A percentile compares a stretch with the other conserved stretches of the same genome.
Evolutionary conservation across 2,113 vertebrate species (phyloP).

Genomic region (Esox niger): DNA sequence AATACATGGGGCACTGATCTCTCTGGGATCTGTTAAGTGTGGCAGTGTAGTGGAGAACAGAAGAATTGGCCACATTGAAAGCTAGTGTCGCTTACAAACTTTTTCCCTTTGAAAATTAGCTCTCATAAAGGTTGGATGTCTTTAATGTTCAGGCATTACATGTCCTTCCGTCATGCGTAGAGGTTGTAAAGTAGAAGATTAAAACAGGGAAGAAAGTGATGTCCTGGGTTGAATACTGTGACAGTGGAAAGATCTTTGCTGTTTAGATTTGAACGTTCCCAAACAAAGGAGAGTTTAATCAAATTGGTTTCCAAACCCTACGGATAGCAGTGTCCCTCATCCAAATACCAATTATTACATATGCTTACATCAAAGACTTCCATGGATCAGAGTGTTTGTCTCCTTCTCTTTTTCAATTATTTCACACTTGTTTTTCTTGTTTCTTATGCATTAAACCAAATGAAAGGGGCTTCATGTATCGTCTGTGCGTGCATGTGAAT

Average conservation of each 20-base stretch:
- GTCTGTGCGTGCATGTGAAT: too few relatives aligned
- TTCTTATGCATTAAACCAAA: slow-evolving; percentile 47
- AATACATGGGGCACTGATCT: too few relatives aligned
- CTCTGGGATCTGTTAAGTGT: too few relatives aligned
- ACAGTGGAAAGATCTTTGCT: slow-evolving; percentile 59
- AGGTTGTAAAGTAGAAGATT: neutral
- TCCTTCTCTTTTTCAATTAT: slow-evolving; percentile 67
- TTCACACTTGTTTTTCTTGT: slow-evolving; percentile 59
- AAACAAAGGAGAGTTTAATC: slow-evolving; percentile 70
- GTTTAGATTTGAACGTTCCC: slow-evolving; percentile 57
- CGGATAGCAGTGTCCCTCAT: slow-evolving; percentile 62
- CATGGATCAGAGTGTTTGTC: slow-evolving; percentile 61
- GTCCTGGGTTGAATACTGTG: slow-evolving; percentile 58
- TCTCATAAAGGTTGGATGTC: too few relatives aligned
- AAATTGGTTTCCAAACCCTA: slow-evolving; percentile 59
- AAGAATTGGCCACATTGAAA: too few relatives aligned
- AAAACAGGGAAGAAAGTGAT: slow-evolving; percentile 6
- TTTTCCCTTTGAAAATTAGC: too few relatives aligned
- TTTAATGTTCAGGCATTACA: too few relatives aligned
- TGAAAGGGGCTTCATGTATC: slow-evolving; percentile 52
- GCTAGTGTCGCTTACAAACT: too few relatives aligned
- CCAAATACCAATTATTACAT: slow-evolving; percentile 66
- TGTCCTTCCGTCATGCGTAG: too few relatives aligned
- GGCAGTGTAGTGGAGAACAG: too few relatives aligned
- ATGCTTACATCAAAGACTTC: slow-evolving; percentile 68